Conservation (phyloP, 1,140 invertebrate genomes). For the Rhynchophorus ferrugineus region DNA sequence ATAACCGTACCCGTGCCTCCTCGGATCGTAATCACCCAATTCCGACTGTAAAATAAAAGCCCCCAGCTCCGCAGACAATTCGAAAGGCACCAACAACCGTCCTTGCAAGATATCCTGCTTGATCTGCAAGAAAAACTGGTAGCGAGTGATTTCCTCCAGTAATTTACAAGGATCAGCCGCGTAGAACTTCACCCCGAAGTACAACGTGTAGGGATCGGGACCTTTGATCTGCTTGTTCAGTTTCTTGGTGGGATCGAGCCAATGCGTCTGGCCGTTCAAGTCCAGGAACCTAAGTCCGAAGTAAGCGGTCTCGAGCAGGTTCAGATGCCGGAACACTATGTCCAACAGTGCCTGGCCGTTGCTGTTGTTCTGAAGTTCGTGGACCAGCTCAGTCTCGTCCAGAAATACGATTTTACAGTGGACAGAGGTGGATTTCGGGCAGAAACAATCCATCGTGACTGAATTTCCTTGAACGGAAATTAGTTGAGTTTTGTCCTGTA, state of each 20-base stretch:
- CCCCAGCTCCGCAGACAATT: constrained; percentile 84
- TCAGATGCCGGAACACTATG: constrained; percentile 80
- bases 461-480: constrained; percentile 11
- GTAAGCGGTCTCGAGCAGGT: constrained; percentile 86
- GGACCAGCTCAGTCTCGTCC: constrained; percentile 57
- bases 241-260: constrained; percentile 80
- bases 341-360: constrained; percentile 79
- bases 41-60: constrained; percentile 95
- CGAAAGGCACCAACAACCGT: constrained; percentile 77
- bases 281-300: constrained; percentile 87
- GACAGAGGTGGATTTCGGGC: constrained; percentile 41
- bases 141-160: constrained; percentile 93
- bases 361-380: constrained; percentile 54
- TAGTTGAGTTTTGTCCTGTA: constrained; percentile 5
- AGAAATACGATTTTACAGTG: constrained; percentile 56
- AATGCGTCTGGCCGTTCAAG: constrained; percentile 82
- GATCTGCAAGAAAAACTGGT: constrained; percentile 92
- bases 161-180: constrained; percentile 95
- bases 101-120: constrained; percentile 92
- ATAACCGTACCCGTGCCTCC: constrained; percentile 82
- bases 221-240: constrained; percentile 70
- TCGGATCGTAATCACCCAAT: constrained; percentile 91
- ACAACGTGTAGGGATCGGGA: constrained; percentile 78
- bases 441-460: constrained; percentile 38
- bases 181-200: constrained; percentile 98